Conservation (phyloP, 35 echinoderm and acorn worm genomes). For the Amphiura filiformis region DNA sequence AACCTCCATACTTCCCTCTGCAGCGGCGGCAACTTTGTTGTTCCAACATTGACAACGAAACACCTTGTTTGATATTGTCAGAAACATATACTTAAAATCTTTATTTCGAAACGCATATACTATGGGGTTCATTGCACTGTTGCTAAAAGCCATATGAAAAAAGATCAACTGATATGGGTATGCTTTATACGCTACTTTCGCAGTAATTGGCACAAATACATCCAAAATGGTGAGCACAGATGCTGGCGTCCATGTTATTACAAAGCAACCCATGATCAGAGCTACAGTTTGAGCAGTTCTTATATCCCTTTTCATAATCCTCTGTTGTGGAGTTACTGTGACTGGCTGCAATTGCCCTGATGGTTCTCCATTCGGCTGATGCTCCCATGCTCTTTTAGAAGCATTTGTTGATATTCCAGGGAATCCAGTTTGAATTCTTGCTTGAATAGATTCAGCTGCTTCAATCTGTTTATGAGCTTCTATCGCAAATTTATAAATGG, state of each 20-base stretch:
- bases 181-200: not conserved
- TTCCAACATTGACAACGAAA: constrained; percentile 50
- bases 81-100: constrained; percentile 38
- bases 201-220: constrained; percentile 2
- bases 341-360: not conserved
- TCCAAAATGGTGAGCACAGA: constrained; percentile 39
- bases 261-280: constrained; percentile 34
- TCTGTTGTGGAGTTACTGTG: not conserved
- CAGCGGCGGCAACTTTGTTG: not conserved
- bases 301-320: constrained; percentile 28
- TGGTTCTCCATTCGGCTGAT: too few species aligned
- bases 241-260: constrained; percentile 33
- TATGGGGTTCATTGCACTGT: constrained; percentile 37
- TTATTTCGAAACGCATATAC: constrained; percentile 46
- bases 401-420: too few species aligned
- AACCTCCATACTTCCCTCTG: not conserved
- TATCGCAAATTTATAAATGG: constrained; percentile 31
- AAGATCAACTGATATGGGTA: constrained; percentile 41
- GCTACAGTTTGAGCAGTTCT: constrained; percentile 43
- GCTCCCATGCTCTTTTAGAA: not conserved
- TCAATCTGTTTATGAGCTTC: constrained; percentile 35
- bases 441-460: constrained; percentile 1
- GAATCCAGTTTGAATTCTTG: not conserved
- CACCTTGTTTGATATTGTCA: not conserved
- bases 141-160: constrained; percentile 54